Base-by-base conservation (phyloP, 2,113 vertebrate genomes). In the Gymnarchus niloticus region DNA sequence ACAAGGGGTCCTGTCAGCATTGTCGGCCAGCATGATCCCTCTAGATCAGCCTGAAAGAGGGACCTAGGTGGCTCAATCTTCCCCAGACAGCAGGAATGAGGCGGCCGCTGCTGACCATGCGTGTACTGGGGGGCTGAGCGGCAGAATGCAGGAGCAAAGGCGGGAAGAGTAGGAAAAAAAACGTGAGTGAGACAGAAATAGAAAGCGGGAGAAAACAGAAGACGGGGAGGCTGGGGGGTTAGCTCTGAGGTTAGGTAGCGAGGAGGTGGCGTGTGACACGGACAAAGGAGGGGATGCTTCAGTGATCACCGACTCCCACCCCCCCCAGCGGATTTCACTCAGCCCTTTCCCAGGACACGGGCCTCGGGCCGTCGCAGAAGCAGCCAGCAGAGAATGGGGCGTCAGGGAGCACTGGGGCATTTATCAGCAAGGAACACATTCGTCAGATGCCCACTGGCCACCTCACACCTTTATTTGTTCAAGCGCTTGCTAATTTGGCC, bases 401-500 rank as follows among this genome's bases (percentile, higher is more conserved):
- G 61, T 46, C 56, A 28, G 82, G 69, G 90, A 88, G 89, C 78
- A 78, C 49, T 89, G 17, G 33, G 33, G 51, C 83, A 83, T 87
- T 87, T 87, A 88, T 87, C 88, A 88, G 77, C 83, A 87, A 89
- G 78, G 87, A 84, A 87, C 56, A 88, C 56, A 88, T 88, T 87
- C 82, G 85, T 90, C 89, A 88, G 61, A 85, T 83, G 54, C 87
- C 41, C 1, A 3, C 84, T 80, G 84, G 52, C 52, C 54, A 33
- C 76, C 73, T 52, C 21, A 37, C 28, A 49, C 37, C 57, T 87
- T 90, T 82, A 91, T 92, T 89, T 86, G 90, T 89, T 88, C 86
- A 90, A 91, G 90, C 81, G 84, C 88, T 93, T 91, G 90, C 91
- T 92, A 86, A 90, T 89, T 91, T 88, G 87, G 88, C 86, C 57